Percentiles rank a stretch among this genome's conserved stretches.
Evolutionary conservation across 2,113 vertebrate species (phyloP).

Genomic region (Ammodytes dubius): DNA sequence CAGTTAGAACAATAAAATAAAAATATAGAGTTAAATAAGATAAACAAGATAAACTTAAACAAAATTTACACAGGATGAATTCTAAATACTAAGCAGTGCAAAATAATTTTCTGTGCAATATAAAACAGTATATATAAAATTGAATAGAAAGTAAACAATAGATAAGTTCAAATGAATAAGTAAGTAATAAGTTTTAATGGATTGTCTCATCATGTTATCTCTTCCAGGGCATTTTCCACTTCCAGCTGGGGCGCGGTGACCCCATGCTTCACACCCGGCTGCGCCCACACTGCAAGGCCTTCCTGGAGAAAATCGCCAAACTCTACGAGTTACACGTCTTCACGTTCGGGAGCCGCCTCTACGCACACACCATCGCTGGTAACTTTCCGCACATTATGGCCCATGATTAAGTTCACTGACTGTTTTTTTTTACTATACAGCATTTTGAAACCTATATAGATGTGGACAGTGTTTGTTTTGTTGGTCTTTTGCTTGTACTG

Average conservation of each 20-base stretch:
- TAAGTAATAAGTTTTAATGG: not conserved
- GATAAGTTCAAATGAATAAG: too few species aligned
- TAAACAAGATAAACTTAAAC: too few species aligned
- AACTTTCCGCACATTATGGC: constrained; percentile 6
- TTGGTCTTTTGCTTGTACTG: constrained; percentile 18
- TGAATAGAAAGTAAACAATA: too few species aligned
- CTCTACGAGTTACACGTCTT: constrained; percentile 97
- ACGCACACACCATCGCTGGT: constrained; percentile 99
- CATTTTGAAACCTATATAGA: not conserved
- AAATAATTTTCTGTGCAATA: too few species aligned
- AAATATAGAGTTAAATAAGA: too few species aligned
- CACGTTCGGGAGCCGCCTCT: constrained; percentile 97
- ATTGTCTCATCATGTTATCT: not conserved
- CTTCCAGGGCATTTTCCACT: constrained; percentile 96
- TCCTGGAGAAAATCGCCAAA: constrained; percentile 96
- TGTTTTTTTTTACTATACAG: not conserved
- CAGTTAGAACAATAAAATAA: too few species aligned
- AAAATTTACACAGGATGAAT: too few species aligned
- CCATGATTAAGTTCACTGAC: not conserved
- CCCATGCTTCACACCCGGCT: constrained; percentile 98
- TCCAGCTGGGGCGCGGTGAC: constrained; percentile 95
- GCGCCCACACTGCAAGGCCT: constrained; percentile 95
- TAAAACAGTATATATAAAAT: too few species aligned
- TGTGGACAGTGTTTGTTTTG: not conserved
- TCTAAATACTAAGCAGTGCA: too few species aligned